A percentile compares a stretch with the other conserved stretches of the same genome.
Conservation (phyloP, 2,113 vertebrate species). For the Mustela lutreola region DNA sequence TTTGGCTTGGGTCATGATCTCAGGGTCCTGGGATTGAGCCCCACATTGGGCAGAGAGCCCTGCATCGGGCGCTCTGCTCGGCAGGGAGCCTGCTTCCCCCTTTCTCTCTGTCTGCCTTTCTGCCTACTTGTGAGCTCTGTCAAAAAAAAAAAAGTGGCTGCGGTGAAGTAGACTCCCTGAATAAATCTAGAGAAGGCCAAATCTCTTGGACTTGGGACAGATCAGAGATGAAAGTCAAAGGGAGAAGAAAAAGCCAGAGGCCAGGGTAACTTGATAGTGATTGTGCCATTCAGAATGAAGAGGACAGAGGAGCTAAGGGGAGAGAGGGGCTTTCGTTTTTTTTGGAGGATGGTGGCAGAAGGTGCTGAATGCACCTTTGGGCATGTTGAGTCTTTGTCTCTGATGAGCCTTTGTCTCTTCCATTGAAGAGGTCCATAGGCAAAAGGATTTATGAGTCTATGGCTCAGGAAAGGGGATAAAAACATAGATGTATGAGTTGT, state of each 20-base stretch:
- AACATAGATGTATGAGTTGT: neutral
- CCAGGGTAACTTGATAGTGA: neutral
- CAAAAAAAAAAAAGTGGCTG: neutral
- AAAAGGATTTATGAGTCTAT: neutral
- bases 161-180: neutral
- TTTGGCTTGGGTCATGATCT: too few species aligned
- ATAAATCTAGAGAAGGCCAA: neutral
- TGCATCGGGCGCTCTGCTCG: accelerated
- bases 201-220: neutral
- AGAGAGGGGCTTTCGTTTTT: neutral
- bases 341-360: neutral
- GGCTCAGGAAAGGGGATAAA: neutral
- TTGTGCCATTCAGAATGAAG: neutral
- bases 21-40: too few species aligned
- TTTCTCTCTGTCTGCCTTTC: too few species aligned
- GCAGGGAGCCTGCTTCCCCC: too few species aligned
- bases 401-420: neutral
- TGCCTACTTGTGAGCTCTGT: too few species aligned
- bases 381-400: neutral
- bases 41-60: too few species aligned
- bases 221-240: neutral
- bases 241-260: neutral
- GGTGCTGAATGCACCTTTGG: neutral
- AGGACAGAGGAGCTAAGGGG: neutral
- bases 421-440: neutral